Evolutionary conservation across 35 echinoderm and acorn worm species (phyloP).

Genomic region (Lytechinus variegatus): DNA sequence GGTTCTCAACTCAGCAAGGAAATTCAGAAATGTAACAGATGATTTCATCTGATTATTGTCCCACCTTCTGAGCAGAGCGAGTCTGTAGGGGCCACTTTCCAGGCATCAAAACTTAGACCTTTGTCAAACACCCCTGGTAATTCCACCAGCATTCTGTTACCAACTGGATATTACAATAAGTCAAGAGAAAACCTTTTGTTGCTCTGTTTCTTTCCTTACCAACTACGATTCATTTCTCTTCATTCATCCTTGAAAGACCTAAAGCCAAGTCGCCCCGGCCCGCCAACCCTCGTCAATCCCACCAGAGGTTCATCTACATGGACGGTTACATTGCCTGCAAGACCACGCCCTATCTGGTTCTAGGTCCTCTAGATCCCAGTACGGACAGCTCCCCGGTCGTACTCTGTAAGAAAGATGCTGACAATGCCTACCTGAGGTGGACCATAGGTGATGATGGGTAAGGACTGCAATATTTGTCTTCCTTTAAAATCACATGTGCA

Average conservation of each 20-base stretch:
- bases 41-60: no score
- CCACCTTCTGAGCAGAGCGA: no score
- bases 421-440: constrained; percentile 83
- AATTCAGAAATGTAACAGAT: no score
- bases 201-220: no score
- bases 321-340: constrained; percentile 84
- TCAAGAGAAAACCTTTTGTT: no score
- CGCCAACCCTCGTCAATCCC: constrained; percentile 48
- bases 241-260: background rate
- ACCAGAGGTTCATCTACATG: constrained; percentile 76
- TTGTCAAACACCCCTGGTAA: no score
- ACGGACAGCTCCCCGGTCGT: constrained; percentile 62
- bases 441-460: constrained; percentile 66
- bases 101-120: no score
- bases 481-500: background rate
- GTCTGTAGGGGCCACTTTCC: no score
- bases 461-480: background rate
- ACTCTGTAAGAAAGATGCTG: constrained; percentile 79
- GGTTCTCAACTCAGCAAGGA: no score
- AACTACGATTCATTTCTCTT: background rate
- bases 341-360: constrained; percentile 75
- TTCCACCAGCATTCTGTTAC: no score
- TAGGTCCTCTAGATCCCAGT: constrained; percentile 72
- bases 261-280: constrained; percentile 55
- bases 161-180: no score